Conservation (phyloP, 2,888 invertebrate species). For the Tetranychus piercei region DNA sequence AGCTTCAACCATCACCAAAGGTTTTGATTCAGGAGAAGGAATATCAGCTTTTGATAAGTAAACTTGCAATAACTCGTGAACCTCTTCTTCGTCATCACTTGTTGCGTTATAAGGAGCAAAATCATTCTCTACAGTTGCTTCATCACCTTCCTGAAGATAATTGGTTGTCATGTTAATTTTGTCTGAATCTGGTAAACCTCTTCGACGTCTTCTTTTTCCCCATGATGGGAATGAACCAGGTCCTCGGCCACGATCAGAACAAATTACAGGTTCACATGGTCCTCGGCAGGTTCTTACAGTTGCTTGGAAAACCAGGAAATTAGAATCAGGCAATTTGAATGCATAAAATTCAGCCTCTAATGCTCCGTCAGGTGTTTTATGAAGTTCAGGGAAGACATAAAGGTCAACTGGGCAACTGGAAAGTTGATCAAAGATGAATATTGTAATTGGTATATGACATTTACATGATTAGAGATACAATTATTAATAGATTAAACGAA, state of each 20-base stretch:
- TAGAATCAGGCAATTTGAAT: constrained; percentile 82
- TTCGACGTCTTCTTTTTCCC: constrained; percentile 24
- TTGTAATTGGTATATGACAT: background rate
- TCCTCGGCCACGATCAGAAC: constrained; percentile 25
- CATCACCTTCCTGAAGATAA: background rate
- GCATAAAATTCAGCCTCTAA: constrained; percentile 79
- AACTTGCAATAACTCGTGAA: constrained; percentile 27
- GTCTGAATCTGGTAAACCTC: background rate
- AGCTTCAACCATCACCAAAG: constrained; percentile 13
- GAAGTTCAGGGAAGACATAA: constrained; percentile 73
- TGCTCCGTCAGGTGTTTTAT: constrained; percentile 61
- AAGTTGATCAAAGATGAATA: no score
- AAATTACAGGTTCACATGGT: constrained; percentile 59
- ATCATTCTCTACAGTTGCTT: background rate
- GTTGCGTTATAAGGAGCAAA: constrained; percentile 14
- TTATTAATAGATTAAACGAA: background rate
- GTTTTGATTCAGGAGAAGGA: constrained; percentile 21
- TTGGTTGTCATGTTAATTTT: background rate
- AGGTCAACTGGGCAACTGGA: constrained; percentile 62
- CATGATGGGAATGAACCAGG: constrained; percentile 26
- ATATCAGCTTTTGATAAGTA: constrained; percentile 27
- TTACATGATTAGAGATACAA: no score
- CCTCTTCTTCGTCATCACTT: constrained; percentile 26
- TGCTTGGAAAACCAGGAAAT: constrained; percentile 78
- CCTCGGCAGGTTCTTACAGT: constrained; percentile 71